Base-by-base conservation (phyloP, 2,888 invertebrate genomes). In the Pelosia muscerda region DNA sequence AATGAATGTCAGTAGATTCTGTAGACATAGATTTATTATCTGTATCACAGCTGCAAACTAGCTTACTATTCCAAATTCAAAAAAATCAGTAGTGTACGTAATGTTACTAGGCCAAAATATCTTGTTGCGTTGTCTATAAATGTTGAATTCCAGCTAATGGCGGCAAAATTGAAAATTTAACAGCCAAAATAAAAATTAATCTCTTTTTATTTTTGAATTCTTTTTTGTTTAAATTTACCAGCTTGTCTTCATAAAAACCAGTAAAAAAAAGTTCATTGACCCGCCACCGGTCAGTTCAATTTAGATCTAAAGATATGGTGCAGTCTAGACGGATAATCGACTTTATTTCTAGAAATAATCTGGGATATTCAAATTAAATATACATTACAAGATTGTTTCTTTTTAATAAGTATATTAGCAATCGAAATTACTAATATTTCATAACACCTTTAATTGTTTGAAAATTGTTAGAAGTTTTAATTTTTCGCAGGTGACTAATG, bases 281-380 rank as follows among this genome's bases (percentile, higher is more conserved):
- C 42, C 60, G 23, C 63, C 75, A 73, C 55, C 34, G 79, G 76
- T 76, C 77, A 74, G 58, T 74, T 63, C 38, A 25, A 49, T 19
- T 59, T 79, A 73, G 79, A 77, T 79, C 38, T 73, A 66, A 53
- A 73, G 78, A 80, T 78, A 77, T 25, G 69, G 42, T 72, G 63
- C 56, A 55, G 79, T 80, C 80, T 80, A 80, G 80, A 80, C 77
- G 60, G 15, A 65, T 74, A 77, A 63, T 63, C 63, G 56, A 67
- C 10, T 69, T 78, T 72, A 73, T 67, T 10, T 42, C 58, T 65
- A 25, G 9, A 64, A 62, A 71, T 53, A n/a, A 68, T 61, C 65
- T 78, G 49, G 62, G 72, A 63, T 76, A 71, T 69, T n/a, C 56
- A 15, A 66, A 63, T 54, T 42, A 6, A 38, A 49, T 54, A 38